phyloP scores from a whole-genome alignment of 2,797 vertebrate genomes.

The Antennarius maculatus region DNA sequence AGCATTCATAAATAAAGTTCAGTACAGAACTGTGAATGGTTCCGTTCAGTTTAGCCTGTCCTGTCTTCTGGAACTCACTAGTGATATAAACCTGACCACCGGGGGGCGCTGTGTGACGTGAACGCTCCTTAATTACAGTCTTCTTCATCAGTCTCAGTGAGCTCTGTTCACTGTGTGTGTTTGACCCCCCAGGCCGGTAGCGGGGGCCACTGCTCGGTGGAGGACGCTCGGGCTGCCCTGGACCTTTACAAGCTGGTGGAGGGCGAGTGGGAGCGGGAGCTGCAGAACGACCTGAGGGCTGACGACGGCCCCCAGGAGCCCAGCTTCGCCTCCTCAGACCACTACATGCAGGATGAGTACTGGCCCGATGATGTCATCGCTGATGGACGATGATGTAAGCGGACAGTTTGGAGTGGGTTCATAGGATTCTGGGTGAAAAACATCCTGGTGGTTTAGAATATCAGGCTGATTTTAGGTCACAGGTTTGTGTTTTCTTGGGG shows the following conservation, averaged over 20 bases:
- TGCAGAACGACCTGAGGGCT: conserved; percentile 72
- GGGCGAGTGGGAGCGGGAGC: conserved; percentile 84
- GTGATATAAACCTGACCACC: too few species aligned
- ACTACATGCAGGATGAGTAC: conserved; percentile 93
- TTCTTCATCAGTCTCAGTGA: too few species aligned
- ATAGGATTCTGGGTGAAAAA: not conserved
- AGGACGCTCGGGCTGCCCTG: conserved; percentile 89
- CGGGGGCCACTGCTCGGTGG: conserved; percentile 90
- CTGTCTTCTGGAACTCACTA: too few species aligned
- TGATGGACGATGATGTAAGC: conserved; percentile 50
- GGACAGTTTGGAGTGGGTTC: not conserved
- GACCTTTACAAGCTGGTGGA: conserved; percentile 96
- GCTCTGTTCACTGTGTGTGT: not conserved
- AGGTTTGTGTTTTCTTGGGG: not conserved
- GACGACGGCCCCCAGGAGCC: conserved; percentile 22
- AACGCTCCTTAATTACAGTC: too few species aligned
- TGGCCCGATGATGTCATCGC: conserved; percentile 85
- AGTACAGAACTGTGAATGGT: too few species aligned
- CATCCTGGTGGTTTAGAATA: not conserved
- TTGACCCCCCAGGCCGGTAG: conserved; percentile 74
- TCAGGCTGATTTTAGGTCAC: not conserved
- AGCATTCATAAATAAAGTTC: too few species aligned
- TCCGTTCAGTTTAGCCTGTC: too few species aligned
- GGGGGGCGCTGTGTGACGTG: too few species aligned
- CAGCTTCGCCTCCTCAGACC: conserved; percentile 65